Evolutionary conservation across 37 sponge, comb jelly and placozoan species (phyloP), one percentile per base, ranked within the genome.

Genomic region (Beroe forskalii): DNA sequence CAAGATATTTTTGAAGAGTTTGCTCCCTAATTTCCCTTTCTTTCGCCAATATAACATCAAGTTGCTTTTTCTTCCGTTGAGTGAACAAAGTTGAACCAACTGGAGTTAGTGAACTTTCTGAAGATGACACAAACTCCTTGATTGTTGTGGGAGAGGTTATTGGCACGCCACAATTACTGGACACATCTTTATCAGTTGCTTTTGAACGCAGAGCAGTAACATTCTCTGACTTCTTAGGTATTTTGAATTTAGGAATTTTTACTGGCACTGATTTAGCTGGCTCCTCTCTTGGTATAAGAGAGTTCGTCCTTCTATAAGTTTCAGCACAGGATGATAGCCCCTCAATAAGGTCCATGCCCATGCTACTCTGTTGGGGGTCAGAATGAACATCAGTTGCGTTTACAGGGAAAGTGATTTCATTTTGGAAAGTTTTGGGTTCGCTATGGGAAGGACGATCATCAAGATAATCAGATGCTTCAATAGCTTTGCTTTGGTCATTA

Each of bases 11-110:
- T 17, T 69, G 38, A 1, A 69, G 38, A 32, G 12, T 32, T 35
- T 69, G 72, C 38, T 69, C 72, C 19, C 39, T 27, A 6, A 14
- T 4, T 14, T 27, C 39, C 19, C 39, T 27, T 32, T 69, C 72
- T 33, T 69, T 36, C 14, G 72, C 2, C 38, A 69, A 35, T 4
- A 69, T 69, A 1, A 36, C 38, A 36, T 36, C 72, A 32, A 69
- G 72, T 32, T 69, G 72, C 38, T 69, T 69, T 37, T 69, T 69
- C 72, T 69, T 69, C 4, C 72, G 27, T 35, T 69, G 72, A 14
- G 72, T 69, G 38, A 69, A 69, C 72, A 69, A 36, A 33, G 72
- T 69, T 32, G 72, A 69, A 14, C 33, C 38, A 32, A 32, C 4
- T 1, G 72, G 72, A 35, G 35, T 17, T 36, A 2, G 19, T 4